Evolutionary conservation across 2,113 vertebrate species (phyloP), one percentile per base, ranked within the genome.

Genomic region (Mandrillus leucophaeus): DNA sequence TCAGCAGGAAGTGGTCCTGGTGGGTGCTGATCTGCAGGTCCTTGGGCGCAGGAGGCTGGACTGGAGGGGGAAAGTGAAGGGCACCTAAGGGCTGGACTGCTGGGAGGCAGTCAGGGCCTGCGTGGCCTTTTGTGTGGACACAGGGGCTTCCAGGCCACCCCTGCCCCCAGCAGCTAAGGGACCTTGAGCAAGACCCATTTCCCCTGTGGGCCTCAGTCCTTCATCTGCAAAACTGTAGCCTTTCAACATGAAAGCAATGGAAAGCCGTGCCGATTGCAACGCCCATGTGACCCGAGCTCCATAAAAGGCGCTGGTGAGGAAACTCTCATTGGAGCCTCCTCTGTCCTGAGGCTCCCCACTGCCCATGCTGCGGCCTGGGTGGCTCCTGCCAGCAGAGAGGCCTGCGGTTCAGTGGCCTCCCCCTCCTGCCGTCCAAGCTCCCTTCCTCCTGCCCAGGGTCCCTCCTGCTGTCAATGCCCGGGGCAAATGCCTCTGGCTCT

Each of bases 1-100:
- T 94, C 90, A 99, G 95, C 93, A 97, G 86, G 91, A 98, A 90
- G 5, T 6, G 1, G 48, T 95, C 96, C 35, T 94, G 92, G 2
- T 95, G 72, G 22, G 12, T 12, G 18, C 17, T 94, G 79, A 99
- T n/a, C 3, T 70, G 55, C 23, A 98, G 82, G 59, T 98, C 97
- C 76, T 95, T 59, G 38, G 99, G 99, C 2, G 98, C 90, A 0
- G 96, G 97, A 0, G 96, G 98, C 95, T 95, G 98, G 90, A 99
- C 99, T 99, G 94, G 6, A 97, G 72, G 75, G 90, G 81, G 20
- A 27, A 43, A 92, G 25, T 0, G 0, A 25, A 35, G 57, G 25
- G n/a, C 32, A 13, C 38, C 2, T 83, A 23, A 95, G 27, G 30
- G 79, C 18, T 40, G n/a, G 16, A 20, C 8, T 3, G 8, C 4